Evolutionary conservation across 2,888 invertebrate genomes (phyloP).

Genomic region (Sesia bembeciformis): DNA sequence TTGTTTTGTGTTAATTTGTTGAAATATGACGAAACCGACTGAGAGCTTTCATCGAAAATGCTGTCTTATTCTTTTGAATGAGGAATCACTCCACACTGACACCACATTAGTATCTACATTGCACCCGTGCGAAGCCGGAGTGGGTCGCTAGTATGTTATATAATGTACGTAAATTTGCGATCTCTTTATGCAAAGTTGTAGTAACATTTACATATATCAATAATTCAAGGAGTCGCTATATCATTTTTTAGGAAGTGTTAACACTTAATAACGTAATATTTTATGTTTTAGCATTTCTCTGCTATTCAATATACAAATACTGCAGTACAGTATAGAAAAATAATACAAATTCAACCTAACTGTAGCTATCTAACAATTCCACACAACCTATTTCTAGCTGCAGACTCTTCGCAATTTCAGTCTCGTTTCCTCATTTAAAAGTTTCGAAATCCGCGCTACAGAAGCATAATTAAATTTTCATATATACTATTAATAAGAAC

Average conservation of each 20-base stretch:
- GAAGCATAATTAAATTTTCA: background rate
- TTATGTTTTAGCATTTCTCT: background rate
- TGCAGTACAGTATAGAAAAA: no score
- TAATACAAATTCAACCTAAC: no score
- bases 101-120: no score
- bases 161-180: constrained; percentile 1
- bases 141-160: constrained; percentile 1
- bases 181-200: constrained; percentile 6
- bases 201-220: constrained; percentile 1
- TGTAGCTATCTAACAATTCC: background rate
- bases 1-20: no score
- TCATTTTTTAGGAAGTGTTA: background rate
- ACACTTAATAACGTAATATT: background rate
- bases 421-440: background rate
- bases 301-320: no score
- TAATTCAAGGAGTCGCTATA: background rate
- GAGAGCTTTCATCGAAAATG: no score
- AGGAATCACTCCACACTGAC: no score
- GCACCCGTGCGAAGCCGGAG: no score
- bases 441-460: background rate
- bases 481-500: background rate
- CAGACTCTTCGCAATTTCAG: background rate
- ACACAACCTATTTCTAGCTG: background rate
- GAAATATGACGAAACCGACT: no score
- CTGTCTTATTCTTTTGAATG: no score